Evolutionary conservation across 2,797 vertebrate species (phyloP).

Genomic region (Chanos chanos): DNA sequence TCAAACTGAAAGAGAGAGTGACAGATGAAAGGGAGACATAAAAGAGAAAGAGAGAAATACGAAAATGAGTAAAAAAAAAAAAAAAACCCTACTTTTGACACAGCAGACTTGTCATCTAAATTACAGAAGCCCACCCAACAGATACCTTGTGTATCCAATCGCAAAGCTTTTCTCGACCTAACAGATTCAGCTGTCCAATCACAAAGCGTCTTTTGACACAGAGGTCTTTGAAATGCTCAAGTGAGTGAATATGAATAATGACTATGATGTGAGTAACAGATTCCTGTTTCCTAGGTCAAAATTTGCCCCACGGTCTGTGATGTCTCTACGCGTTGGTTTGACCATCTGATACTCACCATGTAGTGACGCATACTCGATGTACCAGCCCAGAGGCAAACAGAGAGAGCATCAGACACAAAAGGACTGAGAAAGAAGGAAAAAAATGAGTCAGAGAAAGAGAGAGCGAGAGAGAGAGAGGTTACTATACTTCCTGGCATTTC

Average conservation of each 20-base stretch:
- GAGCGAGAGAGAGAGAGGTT: not conserved
- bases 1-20: conserved; percentile 61
- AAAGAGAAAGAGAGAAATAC: not conserved
- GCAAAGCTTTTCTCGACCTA: no score
- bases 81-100: not conserved
- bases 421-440: conserved; percentile 52
- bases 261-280: no score
- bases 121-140: no score
- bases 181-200: no score
- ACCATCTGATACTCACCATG: conserved; percentile 61
- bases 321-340: not conserved
- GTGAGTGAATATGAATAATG: not conserved
- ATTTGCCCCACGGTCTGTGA: no score
- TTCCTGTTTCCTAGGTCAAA: no score
- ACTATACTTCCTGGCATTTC: no score
- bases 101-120: no score
- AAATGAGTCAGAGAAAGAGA: not conserved
- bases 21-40: not conserved
- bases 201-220: no score
- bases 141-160: no score
- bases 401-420: conserved; percentile 81
- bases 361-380: conserved; percentile 82
- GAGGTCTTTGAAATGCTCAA: no score
- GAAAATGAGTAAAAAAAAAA: not conserved
- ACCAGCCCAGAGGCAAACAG: conserved; percentile 92